Evolutionary conservation across 2,888 invertebrate species (phyloP).

Genomic region (Zonitis immaculata): DNA sequence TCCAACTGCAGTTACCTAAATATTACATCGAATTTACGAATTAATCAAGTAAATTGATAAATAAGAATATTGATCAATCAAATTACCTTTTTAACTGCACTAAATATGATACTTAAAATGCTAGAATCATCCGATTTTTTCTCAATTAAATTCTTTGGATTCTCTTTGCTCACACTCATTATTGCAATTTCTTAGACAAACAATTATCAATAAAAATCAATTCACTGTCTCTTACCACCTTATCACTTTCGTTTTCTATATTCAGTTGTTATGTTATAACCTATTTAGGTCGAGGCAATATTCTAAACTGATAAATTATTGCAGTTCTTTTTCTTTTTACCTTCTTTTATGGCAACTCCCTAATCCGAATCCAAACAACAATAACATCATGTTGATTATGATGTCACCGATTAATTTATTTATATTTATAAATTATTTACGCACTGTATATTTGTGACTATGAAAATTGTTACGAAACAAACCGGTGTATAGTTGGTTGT

Average conservation of each 20-base stretch:
- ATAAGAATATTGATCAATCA: not conserved
- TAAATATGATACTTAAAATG: constrained; percentile 58
- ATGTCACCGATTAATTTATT: constrained; percentile 10
- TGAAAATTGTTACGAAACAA: not conserved
- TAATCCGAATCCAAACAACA: not conserved
- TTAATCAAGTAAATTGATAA: not conserved
- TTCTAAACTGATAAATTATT: not conserved
- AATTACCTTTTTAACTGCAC: constrained; percentile 60
- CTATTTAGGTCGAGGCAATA: not conserved
- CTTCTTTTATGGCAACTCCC: not conserved
- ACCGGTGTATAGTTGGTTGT: constrained; percentile 9
- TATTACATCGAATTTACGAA: constrained; percentile 11
- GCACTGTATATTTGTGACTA: not conserved
- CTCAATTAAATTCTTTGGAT: constrained; percentile 39
- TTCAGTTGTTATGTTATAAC: not conserved
- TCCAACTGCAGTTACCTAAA: constrained; percentile 65
- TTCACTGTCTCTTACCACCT: not conserved
- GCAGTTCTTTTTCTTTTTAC: not conserved
- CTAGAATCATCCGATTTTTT: constrained; percentile 50
- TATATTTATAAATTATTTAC: constrained; percentile 4
- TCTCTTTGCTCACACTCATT: constrained; percentile 30
- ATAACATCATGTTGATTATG: constrained; percentile 8
- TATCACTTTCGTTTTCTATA: not conserved
- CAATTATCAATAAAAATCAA: not conserved
- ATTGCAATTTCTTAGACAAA: not conserved